Percentiles rank a stretch among this genome's conserved stretches.
Evolutionary conservation across 92 coral and sea anemone species (phyloP).

Genomic region (Parazoanthus darwini): DNA sequence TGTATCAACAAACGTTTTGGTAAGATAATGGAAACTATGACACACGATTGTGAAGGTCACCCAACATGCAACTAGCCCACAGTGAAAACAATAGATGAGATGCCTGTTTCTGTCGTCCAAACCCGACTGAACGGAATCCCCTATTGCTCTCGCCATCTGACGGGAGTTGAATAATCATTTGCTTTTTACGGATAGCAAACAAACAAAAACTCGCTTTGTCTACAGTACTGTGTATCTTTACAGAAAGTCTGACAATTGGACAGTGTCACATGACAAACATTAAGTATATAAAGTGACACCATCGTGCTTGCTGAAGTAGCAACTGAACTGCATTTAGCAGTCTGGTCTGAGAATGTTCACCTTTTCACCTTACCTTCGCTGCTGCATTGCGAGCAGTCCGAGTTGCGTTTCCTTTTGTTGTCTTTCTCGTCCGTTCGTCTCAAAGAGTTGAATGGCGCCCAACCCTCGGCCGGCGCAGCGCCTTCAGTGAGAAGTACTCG

Average conservation of each 20-base stretch:
- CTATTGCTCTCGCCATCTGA: neutral
- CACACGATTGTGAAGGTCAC: neutral
- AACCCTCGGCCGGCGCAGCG: conserved; percentile 79
- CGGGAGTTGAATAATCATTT: neutral
- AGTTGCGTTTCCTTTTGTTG: conserved; percentile 75
- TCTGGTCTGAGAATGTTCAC: neutral
- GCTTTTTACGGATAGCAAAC: neutral
- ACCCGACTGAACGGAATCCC: neutral
- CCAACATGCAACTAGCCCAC: neutral
- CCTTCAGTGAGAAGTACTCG: conserved; percentile 89
- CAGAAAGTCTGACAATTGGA: neutral
- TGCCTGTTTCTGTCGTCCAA: neutral
- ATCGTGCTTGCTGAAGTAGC: neutral
- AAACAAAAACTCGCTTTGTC: neutral
- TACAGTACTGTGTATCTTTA: neutral
- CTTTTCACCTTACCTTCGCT: conserved; percentile 84
- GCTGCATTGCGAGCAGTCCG: conserved; percentile 96
- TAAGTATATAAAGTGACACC: neutral
- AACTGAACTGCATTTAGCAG: neutral
- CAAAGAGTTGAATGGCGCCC: conserved; percentile 87
- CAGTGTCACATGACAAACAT: neutral
- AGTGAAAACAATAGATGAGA: neutral
- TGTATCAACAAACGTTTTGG: no score
- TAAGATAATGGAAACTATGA: conserved; percentile 8
- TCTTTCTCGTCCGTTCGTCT: conserved; percentile 82